Conservation (phyloP, 2,113 vertebrate species). For the Sinocyclocheilus anophthalmus region DNA sequence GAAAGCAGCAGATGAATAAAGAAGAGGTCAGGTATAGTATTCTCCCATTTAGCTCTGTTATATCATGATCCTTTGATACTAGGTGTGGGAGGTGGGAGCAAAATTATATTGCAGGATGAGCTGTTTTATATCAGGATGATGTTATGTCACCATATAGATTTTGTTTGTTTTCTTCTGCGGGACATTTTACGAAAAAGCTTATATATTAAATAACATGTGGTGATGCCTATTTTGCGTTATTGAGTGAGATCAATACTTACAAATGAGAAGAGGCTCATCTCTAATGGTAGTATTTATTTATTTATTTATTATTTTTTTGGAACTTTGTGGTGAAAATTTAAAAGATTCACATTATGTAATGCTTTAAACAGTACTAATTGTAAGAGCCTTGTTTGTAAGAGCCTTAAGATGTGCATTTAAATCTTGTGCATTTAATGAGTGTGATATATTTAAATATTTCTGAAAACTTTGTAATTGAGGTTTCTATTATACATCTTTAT, state of each 20-base stretch:
- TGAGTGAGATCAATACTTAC: background rate
- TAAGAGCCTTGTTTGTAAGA: background rate
- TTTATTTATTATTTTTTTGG: background rate
- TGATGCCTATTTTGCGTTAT: background rate
- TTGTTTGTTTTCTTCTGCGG: background rate
- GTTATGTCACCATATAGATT: background rate
- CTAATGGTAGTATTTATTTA: background rate
- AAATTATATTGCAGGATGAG: background rate
- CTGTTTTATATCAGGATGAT: constrained; percentile 4
- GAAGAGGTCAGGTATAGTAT: constrained; percentile 22
- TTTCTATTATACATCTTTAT: background rate
- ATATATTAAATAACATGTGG: background rate
- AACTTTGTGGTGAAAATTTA: background rate
- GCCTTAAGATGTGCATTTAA: background rate
- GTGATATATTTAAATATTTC: background rate
- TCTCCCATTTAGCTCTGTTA: background rate
- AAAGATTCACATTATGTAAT: background rate
- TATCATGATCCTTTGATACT: constrained; percentile 24
- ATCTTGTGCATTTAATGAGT: background rate
- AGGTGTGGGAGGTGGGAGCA: background rate
- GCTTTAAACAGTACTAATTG: background rate
- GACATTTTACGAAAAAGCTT: background rate
- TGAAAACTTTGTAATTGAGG: background rate
- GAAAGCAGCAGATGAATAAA: background rate
- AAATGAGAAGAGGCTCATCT: background rate